These are phyloP conservation scores for Cavia aperea DNA, from an alignment of 2,113 vertebrate species.

Conservation along the genomic window DNA sequence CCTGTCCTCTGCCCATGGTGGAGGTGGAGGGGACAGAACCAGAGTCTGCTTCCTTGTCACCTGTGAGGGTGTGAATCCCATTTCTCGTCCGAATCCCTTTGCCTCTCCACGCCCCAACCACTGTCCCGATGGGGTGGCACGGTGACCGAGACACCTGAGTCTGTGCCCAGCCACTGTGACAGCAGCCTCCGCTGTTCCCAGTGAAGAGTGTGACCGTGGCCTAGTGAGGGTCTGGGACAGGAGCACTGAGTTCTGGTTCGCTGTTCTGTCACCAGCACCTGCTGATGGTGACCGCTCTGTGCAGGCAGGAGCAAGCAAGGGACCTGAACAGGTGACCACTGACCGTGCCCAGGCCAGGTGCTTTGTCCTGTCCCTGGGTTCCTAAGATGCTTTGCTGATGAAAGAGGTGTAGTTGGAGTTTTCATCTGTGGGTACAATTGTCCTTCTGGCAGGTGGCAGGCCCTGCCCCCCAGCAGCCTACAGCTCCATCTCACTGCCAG, in stretches of 20 bases:
- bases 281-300: rapidly evolving
- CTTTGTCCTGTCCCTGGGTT: background rate
- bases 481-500: rapidly evolving
- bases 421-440: rapidly evolving
- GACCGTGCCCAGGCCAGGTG: rapidly evolving
- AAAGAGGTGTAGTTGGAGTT: too few relatives aligned
- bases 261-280: background rate
- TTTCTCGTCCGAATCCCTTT: background rate
- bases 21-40: background rate
- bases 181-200: background rate
- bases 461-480: rapidly evolving
- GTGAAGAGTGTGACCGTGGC: rapidly evolving
- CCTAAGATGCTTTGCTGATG: background rate
- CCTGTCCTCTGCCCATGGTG: background rate
- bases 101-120: background rate
- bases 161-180: background rate
- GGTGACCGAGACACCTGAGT: background rate
- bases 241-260: background rate
- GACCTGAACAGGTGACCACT: background rate
- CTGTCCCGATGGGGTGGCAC: background rate
- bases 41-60: background rate
- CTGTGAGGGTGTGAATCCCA: background rate
- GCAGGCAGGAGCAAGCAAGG: rapidly evolving
- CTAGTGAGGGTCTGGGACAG: rapidly evolving
- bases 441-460: rapidly evolving